phyloP scores from a whole-genome alignment of 2,113 vertebrate species.

The Megalops atlanticus region DNA sequence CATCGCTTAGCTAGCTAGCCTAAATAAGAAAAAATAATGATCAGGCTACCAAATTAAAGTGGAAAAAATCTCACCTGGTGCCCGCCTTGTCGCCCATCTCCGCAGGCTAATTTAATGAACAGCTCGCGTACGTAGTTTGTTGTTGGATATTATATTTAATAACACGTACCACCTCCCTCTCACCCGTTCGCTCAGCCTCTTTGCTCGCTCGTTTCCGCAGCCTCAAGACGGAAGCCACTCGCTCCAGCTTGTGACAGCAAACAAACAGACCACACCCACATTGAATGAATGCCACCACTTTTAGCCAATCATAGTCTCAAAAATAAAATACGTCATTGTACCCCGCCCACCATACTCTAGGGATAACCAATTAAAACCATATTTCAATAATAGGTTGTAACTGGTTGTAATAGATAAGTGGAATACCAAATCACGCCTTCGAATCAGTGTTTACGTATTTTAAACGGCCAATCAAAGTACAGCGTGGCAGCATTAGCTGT shows the following conservation, averaged over 20 bases:
- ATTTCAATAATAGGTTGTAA: slow-evolving; percentile 28
- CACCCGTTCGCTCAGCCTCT: slow-evolving; percentile 30
- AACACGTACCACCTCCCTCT: slow-evolving; percentile 19
- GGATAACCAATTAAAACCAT: slow-evolving; percentile 47
- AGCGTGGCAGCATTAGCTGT: background rate
- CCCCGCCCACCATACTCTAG: slow-evolving; percentile 27
- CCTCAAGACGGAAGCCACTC: slow-evolving; percentile 46
- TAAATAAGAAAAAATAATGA: background rate
- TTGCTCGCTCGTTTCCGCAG: slow-evolving; percentile 45
- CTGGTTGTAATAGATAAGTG: slow-evolving; percentile 23
- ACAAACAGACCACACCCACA: background rate
- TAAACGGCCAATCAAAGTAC: slow-evolving; percentile 16
- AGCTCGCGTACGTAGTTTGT: background rate
- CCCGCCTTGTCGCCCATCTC: slow-evolving; percentile 66
- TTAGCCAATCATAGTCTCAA: slow-evolving; percentile 25
- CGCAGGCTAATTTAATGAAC: slow-evolving; percentile 27
- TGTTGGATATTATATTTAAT: slow-evolving; percentile 25
- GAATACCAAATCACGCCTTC: slow-evolving; percentile 24
- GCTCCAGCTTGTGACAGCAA: slow-evolving; percentile 46
- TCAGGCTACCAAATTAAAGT: slow-evolving; percentile 8
- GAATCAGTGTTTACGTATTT: slow-evolving; percentile 13
- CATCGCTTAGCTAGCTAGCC: background rate
- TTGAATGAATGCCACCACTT: background rate
- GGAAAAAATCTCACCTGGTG: slow-evolving; percentile 60
- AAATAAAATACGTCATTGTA: slow-evolving; percentile 24